Evolutionary conservation across 2,888 invertebrate species (phyloP).

Genomic region (Raillietiella orientalis): DNA sequence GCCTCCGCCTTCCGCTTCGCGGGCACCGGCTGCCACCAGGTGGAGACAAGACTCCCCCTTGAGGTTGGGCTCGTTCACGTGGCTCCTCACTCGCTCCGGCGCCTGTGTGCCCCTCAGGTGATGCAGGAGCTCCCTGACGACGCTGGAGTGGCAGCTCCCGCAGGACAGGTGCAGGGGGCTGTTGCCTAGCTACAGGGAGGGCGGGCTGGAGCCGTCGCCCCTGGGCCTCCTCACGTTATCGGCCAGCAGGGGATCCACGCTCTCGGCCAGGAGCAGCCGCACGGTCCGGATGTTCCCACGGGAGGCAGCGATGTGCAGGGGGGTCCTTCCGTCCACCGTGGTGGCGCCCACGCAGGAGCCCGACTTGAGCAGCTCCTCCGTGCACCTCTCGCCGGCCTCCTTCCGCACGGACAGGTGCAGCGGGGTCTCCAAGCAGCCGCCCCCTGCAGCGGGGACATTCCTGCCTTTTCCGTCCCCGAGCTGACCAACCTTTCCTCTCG

Average conservation of each 20-base stretch:
- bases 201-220: neutral
- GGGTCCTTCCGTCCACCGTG: conserved; percentile 85
- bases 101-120: conserved; percentile 10
- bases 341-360: conserved; percentile 86
- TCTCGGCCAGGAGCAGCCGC: conserved; percentile 57
- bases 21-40: conserved; percentile 29
- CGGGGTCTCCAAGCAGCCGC: conserved; percentile 65
- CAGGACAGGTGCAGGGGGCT: conserved; percentile 85
- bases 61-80: conserved; percentile 57
- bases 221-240: too few species aligned
- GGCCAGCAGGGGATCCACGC: conserved; percentile 91
- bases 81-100: conserved; percentile 36
- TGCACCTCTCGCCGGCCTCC: conserved; percentile 65
- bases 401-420: conserved; percentile 87
- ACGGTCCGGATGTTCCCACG: conserved; percentile 66
- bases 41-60: conserved; percentile 83
- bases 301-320: conserved; percentile 79
- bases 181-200: conserved; percentile 38
- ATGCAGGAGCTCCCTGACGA: conserved; percentile 9
- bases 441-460: conserved; percentile 21
- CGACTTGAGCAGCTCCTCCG: conserved; percentile 84
- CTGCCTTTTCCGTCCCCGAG: neutral
- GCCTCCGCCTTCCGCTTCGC: neutral
- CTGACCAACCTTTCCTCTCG: conserved; percentile 48
- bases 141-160: conserved; percentile 27